Conservation (phyloP, 2,797 vertebrate species). For the Chelon auratus region DNA sequence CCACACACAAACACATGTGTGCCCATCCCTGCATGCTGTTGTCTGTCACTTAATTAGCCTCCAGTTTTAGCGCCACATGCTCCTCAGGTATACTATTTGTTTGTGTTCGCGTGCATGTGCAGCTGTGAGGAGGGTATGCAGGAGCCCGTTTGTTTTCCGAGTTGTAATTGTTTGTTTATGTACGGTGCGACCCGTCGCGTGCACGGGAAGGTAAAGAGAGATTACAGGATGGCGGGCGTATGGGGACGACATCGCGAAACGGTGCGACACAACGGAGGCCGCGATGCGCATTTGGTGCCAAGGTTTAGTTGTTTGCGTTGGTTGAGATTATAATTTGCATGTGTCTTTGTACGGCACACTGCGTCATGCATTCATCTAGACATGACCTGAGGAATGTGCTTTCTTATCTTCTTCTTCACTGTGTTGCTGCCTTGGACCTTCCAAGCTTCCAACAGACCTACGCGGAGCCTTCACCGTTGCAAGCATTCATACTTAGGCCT, state of each 20-base stretch:
- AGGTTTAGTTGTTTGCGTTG: too few species aligned
- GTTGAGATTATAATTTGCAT: too few species aligned
- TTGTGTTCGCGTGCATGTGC: conserved; percentile 55
- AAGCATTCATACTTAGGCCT: too few species aligned
- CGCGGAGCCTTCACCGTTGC: too few species aligned
- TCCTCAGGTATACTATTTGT: conserved; percentile 71
- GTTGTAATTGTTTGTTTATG: conserved; percentile 53
- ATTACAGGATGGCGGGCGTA: not conserved
- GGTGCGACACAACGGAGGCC: too few species aligned
- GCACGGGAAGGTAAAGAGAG: conserved; percentile 4
- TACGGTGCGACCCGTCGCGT: conserved; percentile 25
- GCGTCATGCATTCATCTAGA: too few species aligned
- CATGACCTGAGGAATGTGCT: too few species aligned
- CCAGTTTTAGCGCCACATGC: conserved; percentile 81
- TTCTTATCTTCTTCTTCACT: not conserved
- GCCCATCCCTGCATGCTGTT: conserved; percentile 79
- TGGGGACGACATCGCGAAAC: too few species aligned
- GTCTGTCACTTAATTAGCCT: conserved; percentile 86
- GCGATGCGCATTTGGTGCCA: too few species aligned
- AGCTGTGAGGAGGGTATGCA: conserved; percentile 31
- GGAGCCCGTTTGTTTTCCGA: conserved; percentile 39
- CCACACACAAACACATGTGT: conserved; percentile 56
- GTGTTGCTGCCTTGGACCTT: too few species aligned
- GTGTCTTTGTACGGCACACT: too few species aligned
- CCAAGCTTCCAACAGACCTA: too few species aligned